Evolutionary conservation across 2,113 vertebrate species (phyloP).

Genomic region (Isurus oxyrinchus): DNA sequence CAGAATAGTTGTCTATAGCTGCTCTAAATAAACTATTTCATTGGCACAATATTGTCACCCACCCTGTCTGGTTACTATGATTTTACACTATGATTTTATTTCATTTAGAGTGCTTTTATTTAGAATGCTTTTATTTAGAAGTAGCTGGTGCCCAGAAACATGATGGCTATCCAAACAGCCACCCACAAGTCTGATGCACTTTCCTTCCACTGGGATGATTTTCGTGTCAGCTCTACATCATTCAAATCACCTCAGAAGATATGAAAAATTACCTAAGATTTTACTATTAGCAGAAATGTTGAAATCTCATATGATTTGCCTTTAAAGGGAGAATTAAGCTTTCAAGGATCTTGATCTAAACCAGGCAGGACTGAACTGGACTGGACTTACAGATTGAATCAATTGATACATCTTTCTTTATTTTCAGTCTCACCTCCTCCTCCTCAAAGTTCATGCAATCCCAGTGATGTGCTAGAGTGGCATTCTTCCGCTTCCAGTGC

Average conservation of each 20-base stretch:
- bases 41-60: background rate
- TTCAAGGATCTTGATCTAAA: background rate
- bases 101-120: background rate
- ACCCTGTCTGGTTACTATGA: background rate
- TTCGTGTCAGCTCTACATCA: background rate
- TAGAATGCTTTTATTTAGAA: background rate
- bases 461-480: conserved; percentile 67
- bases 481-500: conserved; percentile 68
- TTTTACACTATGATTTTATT: background rate
- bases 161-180: background rate
- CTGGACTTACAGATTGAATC: background rate
- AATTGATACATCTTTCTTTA: background rate
- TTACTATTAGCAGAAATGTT: background rate
- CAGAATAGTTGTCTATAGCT: background rate
- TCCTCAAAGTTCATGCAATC: conserved; percentile 71
- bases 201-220: background rate
- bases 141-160: background rate
- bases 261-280: background rate
- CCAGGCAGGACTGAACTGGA: background rate
- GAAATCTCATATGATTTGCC: background rate
- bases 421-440: conserved; percentile 53
- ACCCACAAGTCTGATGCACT: background rate
- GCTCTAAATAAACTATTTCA: background rate
- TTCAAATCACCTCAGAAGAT: background rate
- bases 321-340: background rate